phyloP scores from a whole-genome alignment of 2,113 vertebrate species.

The Plecturocebus donacophilus region DNA sequence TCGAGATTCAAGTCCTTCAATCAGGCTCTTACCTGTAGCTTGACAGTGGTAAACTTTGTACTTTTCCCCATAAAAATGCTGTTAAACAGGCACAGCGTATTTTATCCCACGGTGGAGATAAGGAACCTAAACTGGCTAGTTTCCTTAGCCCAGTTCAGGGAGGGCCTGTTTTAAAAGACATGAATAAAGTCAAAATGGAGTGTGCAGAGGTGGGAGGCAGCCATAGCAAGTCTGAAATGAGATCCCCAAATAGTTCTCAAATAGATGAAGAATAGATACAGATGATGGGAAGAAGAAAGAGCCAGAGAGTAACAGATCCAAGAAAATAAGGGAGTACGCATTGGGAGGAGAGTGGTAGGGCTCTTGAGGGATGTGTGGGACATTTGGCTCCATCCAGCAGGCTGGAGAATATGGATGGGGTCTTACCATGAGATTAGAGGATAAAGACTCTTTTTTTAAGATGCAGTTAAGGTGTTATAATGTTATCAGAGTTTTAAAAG shows the following conservation, averaged over 20 bases:
- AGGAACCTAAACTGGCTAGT: neutral
- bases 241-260: neutral
- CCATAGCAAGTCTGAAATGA: neutral
- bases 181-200: neutral
- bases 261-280: neutral
- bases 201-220: neutral
- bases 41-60: neutral
- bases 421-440: neutral
- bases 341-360: accelerated
- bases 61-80: neutral
- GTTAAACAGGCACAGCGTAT: neutral
- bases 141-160: neutral
- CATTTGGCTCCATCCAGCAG: neutral
- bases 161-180: neutral
- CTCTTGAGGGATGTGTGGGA: neutral
- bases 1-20: neutral
- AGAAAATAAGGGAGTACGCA: neutral
- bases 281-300: neutral
- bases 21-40: neutral
- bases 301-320: neutral
- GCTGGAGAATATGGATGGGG: neutral
- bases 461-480: neutral
- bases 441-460: neutral
- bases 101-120: neutral
- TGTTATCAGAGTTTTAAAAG: neutral